These are phyloP conservation scores for Mastomys natalensis DNA, from an alignment of 2,113 vertebrate species.

Conservation along the genomic window DNA sequence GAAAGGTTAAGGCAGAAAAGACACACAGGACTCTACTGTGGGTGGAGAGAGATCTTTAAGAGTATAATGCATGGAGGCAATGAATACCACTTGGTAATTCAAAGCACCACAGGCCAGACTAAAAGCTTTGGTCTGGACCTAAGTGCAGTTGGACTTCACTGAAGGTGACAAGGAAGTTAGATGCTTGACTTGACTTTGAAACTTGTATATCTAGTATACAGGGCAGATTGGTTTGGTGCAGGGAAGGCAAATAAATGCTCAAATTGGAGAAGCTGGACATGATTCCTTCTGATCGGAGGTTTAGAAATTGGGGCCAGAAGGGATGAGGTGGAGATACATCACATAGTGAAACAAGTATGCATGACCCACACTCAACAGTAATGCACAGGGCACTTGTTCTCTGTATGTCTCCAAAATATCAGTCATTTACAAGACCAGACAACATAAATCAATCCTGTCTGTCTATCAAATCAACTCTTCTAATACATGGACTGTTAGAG, in stretches of 20 bases:
- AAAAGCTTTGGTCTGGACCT: background rate
- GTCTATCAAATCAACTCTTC: background rate
- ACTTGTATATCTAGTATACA: background rate
- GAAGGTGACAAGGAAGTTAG: background rate
- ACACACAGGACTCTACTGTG: no score
- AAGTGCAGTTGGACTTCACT: background rate
- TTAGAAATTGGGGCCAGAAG: background rate
- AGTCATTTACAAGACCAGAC: background rate
- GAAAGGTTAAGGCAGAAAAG: background rate
- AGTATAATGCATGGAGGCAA: background rate
- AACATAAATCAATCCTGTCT: background rate
- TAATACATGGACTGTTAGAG: background rate
- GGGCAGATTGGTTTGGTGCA: background rate
- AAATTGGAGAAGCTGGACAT: background rate
- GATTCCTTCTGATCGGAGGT: background rate
- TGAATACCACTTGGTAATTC: rapidly evolving
- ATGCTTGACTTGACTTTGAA: background rate
- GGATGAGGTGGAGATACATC: background rate
- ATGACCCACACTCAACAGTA: background rate
- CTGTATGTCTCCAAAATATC: background rate
- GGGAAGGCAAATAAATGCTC: background rate
- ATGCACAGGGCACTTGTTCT: background rate
- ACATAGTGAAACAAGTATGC: no score
- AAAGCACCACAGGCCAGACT: background rate
- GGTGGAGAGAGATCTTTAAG: background rate